Evolutionary conservation across 2,797 vertebrate genomes (phyloP).

Genomic region (Rhodeus uyekii): DNA sequence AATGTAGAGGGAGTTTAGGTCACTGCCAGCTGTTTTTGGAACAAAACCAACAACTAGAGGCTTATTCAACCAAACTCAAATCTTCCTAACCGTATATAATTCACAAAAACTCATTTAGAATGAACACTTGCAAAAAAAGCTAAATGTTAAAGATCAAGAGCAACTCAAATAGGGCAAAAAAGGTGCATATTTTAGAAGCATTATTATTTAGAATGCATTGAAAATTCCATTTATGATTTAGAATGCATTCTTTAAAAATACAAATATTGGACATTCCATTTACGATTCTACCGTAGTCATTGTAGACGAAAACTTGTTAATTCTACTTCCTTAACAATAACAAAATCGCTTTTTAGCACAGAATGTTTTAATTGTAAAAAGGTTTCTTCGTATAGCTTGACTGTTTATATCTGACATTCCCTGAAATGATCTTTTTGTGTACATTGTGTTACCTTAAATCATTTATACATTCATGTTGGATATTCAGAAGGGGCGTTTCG

Average conservation of each 20-base stretch:
- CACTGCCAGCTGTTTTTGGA: conserved; percentile 27
- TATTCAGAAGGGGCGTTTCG: not conserved
- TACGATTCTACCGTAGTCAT: not conserved
- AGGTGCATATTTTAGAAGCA: not conserved
- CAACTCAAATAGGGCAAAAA: not conserved
- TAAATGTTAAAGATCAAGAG: not conserved
- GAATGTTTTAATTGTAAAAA: not conserved
- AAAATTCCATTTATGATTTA: no score
- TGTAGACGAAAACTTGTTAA: not conserved
- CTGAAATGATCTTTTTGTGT: not conserved
- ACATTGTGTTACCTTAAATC: not conserved
- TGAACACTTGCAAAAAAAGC: not conserved
- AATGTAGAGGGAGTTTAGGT: no score
- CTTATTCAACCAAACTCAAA: conserved; percentile 9
- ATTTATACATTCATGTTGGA: not conserved
- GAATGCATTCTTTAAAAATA: not conserved
- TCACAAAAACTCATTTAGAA: not conserved
- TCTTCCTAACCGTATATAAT: not conserved
- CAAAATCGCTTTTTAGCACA: no score
- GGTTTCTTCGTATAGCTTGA: not conserved
- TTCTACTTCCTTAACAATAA: not conserved
- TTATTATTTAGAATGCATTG: no score
- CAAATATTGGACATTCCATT: not conserved
- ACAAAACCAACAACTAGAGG: conserved; percentile 1
- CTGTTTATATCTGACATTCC: not conserved